These are phyloP conservation scores for Brachymystax lenok DNA, from an alignment of 2,797 vertebrate species.

Conservation along the genomic window DNA sequence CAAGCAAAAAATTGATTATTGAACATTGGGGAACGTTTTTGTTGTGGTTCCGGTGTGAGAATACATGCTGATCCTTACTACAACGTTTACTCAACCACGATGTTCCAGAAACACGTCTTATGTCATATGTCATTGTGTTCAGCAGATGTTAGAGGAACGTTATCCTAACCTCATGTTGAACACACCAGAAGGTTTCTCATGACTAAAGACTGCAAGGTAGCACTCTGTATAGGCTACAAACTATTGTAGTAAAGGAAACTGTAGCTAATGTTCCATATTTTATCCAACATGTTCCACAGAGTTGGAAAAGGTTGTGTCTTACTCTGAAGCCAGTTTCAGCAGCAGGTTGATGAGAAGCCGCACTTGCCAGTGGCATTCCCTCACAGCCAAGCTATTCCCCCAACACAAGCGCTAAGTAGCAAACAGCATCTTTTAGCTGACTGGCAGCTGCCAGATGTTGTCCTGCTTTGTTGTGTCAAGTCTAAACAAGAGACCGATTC, in stretches of 20 bases:
- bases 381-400: slow-evolving; percentile 24
- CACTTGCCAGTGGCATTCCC: slow-evolving; percentile 10
- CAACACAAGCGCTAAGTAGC: slow-evolving; percentile 34
- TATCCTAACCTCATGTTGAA: no score
- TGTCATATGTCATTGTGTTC: no score
- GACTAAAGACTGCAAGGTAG: not conserved
- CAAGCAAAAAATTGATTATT: no score
- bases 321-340: not conserved
- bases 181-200: no score
- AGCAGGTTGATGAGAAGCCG: not conserved
- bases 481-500: slow-evolving; percentile 65
- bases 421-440: slow-evolving; percentile 49
- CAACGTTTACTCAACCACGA: no score
- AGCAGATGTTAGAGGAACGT: no score
- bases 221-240: not conserved
- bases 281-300: not conserved
- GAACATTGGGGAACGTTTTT: no score
- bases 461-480: slow-evolving; percentile 62
- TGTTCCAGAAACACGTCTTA: no score
- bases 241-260: not conserved
- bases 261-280: not conserved
- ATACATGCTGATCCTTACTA: no score
- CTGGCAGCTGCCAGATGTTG: slow-evolving; percentile 66
- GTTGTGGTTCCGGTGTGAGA: no score
- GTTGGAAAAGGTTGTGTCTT: not conserved